Evolutionary conservation across 2,113 vertebrate species (phyloP).

Genomic region (Cryptoleucopteryx plumbea): DNA sequence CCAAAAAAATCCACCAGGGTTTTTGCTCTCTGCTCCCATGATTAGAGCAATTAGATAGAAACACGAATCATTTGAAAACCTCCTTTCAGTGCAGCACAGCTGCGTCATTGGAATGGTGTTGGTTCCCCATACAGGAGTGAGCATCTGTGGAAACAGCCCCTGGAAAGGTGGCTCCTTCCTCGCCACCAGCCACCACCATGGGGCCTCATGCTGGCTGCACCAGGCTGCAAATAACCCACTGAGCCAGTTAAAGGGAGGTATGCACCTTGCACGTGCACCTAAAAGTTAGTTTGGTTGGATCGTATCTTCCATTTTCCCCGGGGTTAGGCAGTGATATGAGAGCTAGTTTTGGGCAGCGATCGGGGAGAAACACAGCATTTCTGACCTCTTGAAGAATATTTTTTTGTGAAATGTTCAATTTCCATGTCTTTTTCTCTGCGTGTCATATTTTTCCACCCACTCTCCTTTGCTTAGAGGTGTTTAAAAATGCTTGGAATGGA

Average conservation of each 20-base stretch:
- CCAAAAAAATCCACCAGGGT: too few species aligned
- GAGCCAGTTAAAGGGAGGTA: background rate
- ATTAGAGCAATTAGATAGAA: background rate
- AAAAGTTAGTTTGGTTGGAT: background rate
- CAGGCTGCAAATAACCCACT: background rate
- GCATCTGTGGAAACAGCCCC: background rate
- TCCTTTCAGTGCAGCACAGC: background rate
- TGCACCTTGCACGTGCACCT: background rate
- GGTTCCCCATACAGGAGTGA: background rate
- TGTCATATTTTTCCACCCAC: slow-evolving; percentile 10
- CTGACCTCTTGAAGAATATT: background rate
- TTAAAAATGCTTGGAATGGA: slow-evolving; percentile 31
- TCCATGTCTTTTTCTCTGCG: background rate
- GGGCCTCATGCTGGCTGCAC: fast-evolving
- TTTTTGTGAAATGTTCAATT: background rate
- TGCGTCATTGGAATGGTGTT: background rate
- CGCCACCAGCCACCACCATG: fast-evolving
- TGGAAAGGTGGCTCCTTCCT: background rate
- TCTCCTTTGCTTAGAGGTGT: slow-evolving; percentile 14
- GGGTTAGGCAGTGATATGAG: background rate
- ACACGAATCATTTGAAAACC: background rate
- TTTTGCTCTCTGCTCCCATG: background rate
- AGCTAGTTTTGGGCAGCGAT: background rate
- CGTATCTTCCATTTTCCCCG: fast-evolving
- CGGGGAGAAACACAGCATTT: background rate